Base-by-base conservation (phyloP, 2,888 invertebrate species). In the Diplazon laetatorius region DNA sequence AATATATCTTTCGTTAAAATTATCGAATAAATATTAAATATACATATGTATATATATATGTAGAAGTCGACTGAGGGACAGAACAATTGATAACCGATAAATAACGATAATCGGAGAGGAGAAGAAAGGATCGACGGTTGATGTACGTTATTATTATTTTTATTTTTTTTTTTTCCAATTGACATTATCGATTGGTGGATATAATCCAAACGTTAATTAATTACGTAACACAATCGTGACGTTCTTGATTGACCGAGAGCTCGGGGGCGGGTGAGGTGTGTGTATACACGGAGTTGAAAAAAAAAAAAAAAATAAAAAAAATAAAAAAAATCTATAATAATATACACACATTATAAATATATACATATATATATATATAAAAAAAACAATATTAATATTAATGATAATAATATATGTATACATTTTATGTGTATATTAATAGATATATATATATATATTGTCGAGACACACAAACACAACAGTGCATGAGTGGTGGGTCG, bases 31-130 rank as follows among this genome's bases (percentile, higher is more conserved):
- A n/a, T n/a, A n/a, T n/a, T n/a, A n/a, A n/a, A n/a, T n/a, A n/a
- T n/a, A n/a, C n/a, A n/a, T n/a, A n/a, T n/a, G n/a, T n/a, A n/a
- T n/a, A n/a, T n/a, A n/a, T n/a, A n/a, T n/a, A 30, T 2, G 18
- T 18, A 35, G 30, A 30, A 65, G 59, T 76, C 70, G 42, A 60
- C 73, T 62, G 25, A 57, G 42, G 78, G 35, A 30, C 55, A 63
- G 46, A 50, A 39, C 72, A 70, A 59, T 37, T 52, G 55, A n/a
- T n/a, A n/a, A n/a, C n/a, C n/a, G 63, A 73, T 46, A 48, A 77
- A 77, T 72, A 77, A 78, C 78, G 82, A 77, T 78, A 80, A 82
- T 81, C 80, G 78, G 80, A 82, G 80, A 82, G 80, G 79, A 81
- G 79, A 80, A 82, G 80, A 81, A 82, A 80, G 80, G 78, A 81